Evolutionary conservation across 1,140 invertebrate species (phyloP), one percentile per base, ranked within the genome.

Genomic region (Akabosia matsudoensis): DNA sequence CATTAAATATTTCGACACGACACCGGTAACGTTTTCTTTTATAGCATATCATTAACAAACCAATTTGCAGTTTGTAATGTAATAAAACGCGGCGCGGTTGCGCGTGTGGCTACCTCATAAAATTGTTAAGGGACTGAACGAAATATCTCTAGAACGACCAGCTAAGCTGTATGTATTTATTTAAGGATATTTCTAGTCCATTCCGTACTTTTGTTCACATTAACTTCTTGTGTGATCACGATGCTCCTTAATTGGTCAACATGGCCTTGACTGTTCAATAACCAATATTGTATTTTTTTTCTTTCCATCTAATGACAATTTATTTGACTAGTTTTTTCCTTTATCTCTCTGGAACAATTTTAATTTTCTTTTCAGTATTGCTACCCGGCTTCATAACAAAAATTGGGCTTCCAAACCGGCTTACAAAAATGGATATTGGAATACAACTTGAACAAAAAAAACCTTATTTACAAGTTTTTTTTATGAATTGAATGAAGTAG

Each of bases 221-320:
- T 18, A 45, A 10, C 37, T 10, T 45, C 18, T 45, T 45, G 7
- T 45, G 7, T 7, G 7, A 45, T 56, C 54, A 13, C 22, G 37
- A 45, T 56, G 54, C 4, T 16, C 10, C 24, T 7, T 10, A 16
- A 67, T 67, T 67, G 61, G 31, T 30, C 61, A 22, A 22, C 10
- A 31, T 22, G 61, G 31, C 61, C 61, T 67, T 67, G 61, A 67
- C 10, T 4, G 24, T n/a, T 67, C 61, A 67, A 67, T 67, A 67
- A 24, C 61, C 31, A 45, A n/a, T n/a, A n/a, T n/a, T n/a, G n/a
- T n/a, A n/a, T n/a, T n/a, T n/a, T n/a, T n/a, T n/a, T n/a, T n/a
- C n/a, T n/a, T n/a, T n/a, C n/a, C 18, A 31, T 24, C 61, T 67
- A 67, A 67, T 67, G 61, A 30, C 61, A 67, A 67, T 67, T 67